Base-by-base conservation (phyloP, 2,888 invertebrate genomes). In the Lobophora halterata region DNA sequence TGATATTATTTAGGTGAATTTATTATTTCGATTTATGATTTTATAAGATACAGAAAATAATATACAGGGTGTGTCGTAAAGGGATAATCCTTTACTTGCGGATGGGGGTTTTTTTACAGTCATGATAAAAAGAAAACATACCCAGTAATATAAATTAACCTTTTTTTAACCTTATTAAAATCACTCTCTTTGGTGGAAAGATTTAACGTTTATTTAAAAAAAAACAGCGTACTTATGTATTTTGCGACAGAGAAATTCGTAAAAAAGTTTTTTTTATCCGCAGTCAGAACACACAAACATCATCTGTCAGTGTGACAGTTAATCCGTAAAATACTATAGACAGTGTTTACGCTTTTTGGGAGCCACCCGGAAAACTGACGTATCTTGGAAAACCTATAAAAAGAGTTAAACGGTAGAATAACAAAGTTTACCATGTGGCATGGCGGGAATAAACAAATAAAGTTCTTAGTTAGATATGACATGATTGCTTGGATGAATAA, bases 351-450 rank as follows among this genome's bases (percentile, higher is more conserved):
- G 0, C 25, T 36, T 42, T 35, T 26, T 38, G 9, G 43, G 33
- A 47, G 46, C 43, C 43, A 37, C 39, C 41, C 31, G 35, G 44
- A 38, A 49, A 39, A 39, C 35, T 35, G 43, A 39, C 34, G 19
- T 34, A 42, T 49, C 37, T 43, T 16, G 39, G 49, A 42, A 49
- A 36, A 42, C 26, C 30, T 23, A 40, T 46, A 43, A 49, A 49
- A 37, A 36, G 32, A 28, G 35, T 29, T 45, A 32, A 45, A 40
- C 32, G 25, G 32, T 38, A 21, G 29, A 31, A 45, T 45, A 45
- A 45, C 32, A 45, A 45, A 45, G 40, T 45, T 40, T 29, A 36
- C 40, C 45, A 40, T 40, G 36, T 33, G 40, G 27, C 24, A 44
- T 39, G 24, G 39, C 17, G 18, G 13, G 28, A 5, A 36, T 40